phyloP scores from a whole-genome alignment of 2,888 invertebrate genomes.

The Drosophila mimetica region DNA sequence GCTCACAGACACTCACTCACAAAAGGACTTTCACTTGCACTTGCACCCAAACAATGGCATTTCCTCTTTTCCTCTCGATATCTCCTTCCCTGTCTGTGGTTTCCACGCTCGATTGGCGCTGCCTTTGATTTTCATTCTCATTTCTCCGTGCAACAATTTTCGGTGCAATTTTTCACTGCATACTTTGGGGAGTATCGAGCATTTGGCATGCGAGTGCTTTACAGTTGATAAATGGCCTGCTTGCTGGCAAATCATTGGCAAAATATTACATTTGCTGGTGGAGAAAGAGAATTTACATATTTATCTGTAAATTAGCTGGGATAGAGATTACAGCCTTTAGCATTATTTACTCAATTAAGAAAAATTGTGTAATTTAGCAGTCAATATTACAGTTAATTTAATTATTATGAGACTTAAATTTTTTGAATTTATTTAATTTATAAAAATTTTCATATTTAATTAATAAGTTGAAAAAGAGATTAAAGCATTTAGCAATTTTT shows the following conservation, averaged over 20 bases:
- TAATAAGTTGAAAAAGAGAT: too few relatives aligned
- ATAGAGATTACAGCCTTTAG: not conserved
- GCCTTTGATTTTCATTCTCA: slow-evolving; percentile 14
- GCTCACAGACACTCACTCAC: slow-evolving; percentile 36
- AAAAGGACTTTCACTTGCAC: slow-evolving; percentile 32
- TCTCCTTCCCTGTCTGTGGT: slow-evolving; percentile 49
- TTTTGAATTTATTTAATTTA: too few relatives aligned
- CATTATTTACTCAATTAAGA: not conserved
- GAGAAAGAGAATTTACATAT: not conserved
- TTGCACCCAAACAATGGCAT: slow-evolving; percentile 36
- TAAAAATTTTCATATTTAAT: too few relatives aligned
- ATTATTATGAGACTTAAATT: too few relatives aligned
- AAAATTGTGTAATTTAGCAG: too few relatives aligned
- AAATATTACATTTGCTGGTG: slow-evolving; percentile 6
- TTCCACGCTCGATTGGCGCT: slow-evolving; percentile 60
- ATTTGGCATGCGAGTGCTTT: slow-evolving; percentile 1
- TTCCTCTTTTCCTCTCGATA: slow-evolving; percentile 5
- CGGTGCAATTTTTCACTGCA: slow-evolving; percentile 67
- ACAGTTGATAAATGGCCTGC: slow-evolving; percentile 21
- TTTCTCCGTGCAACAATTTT: slow-evolving; percentile 46
- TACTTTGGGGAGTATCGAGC: slow-evolving; percentile 54
- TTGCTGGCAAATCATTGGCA: slow-evolving; percentile 11
- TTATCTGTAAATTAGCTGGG: not conserved
- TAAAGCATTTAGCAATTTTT: too few relatives aligned
- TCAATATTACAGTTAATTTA: too few relatives aligned